Conservation (phyloP, 2,113 vertebrate genomes). For the Elanus axillaris region DNA sequence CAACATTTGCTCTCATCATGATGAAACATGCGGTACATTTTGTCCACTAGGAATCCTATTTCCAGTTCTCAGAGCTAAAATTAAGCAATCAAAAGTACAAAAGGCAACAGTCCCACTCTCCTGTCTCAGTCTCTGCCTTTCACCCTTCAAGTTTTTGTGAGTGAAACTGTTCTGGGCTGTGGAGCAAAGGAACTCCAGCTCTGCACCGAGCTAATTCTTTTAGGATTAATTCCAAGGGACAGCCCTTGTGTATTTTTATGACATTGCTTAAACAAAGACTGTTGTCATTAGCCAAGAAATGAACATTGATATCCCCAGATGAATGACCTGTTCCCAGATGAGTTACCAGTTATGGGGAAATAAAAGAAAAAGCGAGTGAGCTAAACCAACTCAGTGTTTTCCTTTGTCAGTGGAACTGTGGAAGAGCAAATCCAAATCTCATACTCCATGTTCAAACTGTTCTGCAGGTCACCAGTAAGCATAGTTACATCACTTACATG, state of each 20-base stretch:
- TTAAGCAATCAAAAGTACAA: not conserved
- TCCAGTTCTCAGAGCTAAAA: not conserved
- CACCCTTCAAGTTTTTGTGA: not conserved
- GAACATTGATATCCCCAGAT: not conserved
- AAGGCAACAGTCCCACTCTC: not conserved
- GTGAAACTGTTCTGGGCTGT: not conserved
- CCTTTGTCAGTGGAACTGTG: not conserved
- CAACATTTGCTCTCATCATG: not conserved
- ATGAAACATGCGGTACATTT: accelerated
- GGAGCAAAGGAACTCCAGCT: not conserved
- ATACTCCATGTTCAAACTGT: not conserved
- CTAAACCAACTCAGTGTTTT: not conserved
- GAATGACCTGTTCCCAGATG: not conserved
- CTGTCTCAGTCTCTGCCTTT: not conserved
- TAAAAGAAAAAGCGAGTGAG: not conserved
- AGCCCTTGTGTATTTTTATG: not conserved
- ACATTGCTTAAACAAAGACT: not conserved
- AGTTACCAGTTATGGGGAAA: not conserved
- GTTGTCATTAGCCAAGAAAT: not conserved
- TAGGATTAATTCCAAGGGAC: not conserved
- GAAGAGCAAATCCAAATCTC: not conserved
- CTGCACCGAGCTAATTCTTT: not conserved
- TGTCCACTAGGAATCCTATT: not conserved
- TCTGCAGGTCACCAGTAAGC: not conserved
- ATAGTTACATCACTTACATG: not conserved